Percentiles rank a stretch among this genome's conserved stretches.
These are phyloP conservation scores for Euzetes globulus DNA, from an alignment of 2,888 invertebrate genomes.

Conservation along the genomic window DNA sequence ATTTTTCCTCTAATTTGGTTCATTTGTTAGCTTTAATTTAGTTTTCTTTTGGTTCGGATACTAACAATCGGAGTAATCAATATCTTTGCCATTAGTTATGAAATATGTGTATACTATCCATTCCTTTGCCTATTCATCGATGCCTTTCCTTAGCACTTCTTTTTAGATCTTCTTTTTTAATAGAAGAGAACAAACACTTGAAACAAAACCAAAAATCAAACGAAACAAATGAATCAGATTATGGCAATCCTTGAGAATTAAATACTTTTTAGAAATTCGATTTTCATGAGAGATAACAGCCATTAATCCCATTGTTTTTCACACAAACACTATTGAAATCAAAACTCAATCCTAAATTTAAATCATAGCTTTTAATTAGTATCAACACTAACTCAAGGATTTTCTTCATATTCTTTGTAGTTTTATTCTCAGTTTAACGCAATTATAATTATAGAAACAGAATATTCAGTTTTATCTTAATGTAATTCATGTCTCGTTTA, in stretches of 20 bases:
- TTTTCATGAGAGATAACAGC: neutral
- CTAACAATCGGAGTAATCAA: neutral
- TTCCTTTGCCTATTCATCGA: neutral
- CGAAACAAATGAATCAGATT: no score
- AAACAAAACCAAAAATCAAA: no score
- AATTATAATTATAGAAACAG: neutral
- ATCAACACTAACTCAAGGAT: neutral
- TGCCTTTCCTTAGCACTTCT: neutral
- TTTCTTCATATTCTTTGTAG: neutral
- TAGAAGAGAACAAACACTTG: no score
- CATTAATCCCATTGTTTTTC: neutral
- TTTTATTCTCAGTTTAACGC: no score
- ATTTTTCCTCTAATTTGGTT: neutral
- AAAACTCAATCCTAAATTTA: neutral
- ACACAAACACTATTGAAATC: neutral
- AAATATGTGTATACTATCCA: neutral
- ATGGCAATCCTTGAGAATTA: no score
- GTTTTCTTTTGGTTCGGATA: neutral
- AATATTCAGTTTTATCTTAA: no score
- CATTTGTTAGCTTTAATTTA: slow-evolving; percentile 9
- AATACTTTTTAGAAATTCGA: neutral
- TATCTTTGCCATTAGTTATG: neutral
- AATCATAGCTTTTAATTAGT: neutral
- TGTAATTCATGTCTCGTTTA: no score
- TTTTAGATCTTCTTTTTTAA: neutral